Evolutionary conservation across 2,113 vertebrate species (phyloP), one percentile per base, ranked within the genome.

Genomic region (Trogon surrucura): DNA sequence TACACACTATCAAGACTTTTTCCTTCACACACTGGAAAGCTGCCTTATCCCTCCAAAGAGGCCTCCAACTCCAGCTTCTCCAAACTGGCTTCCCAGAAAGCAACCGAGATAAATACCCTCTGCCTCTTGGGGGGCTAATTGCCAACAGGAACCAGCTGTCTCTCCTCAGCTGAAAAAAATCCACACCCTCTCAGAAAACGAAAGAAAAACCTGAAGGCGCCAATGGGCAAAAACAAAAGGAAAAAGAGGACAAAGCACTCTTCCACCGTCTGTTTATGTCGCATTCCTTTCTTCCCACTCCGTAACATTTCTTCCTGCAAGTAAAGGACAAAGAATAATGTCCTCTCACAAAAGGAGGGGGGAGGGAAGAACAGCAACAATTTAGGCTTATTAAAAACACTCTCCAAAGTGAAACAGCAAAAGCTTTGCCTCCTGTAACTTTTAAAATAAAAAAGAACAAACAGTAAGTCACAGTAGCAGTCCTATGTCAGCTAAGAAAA

Each of bases 11-110:
- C 1, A 19, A 15, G 13, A 22, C 0, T 14, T 75, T 44, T 58
- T 13, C 8, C 9, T 34, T 56, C 38, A 30, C 0, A 0, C 2
- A 4, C 10, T 3, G 0, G 3, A 83, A 77, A 61, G 0, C 13
- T 50, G 2, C 23, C 20, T 64, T 5, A 11, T 14, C 23, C 4
- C 17, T 51, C 27, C 16, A 8, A 8, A 17, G 0, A 85, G 1
- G 5, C 9, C 16, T 48, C 53, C 34, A 82, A 5, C 32, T 50
- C 17, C 5, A 30, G 41, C 20, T 18, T 25, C 30, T 12, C 32
- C 7, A 47, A 64, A 44, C 5, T 2, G 14, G 3, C 2, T 26
- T 7, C 16, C 4, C 0, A 1, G 2, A 13, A 66, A 27, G 19
- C 2, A 80, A 73, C 64, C 13, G 26, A 84, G 61, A 25, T 81